Percentiles rank a stretch among this genome's conserved stretches.
phyloP scores from a whole-genome alignment of 2,888 invertebrate species.

The Ennomos quercinarius region DNA sequence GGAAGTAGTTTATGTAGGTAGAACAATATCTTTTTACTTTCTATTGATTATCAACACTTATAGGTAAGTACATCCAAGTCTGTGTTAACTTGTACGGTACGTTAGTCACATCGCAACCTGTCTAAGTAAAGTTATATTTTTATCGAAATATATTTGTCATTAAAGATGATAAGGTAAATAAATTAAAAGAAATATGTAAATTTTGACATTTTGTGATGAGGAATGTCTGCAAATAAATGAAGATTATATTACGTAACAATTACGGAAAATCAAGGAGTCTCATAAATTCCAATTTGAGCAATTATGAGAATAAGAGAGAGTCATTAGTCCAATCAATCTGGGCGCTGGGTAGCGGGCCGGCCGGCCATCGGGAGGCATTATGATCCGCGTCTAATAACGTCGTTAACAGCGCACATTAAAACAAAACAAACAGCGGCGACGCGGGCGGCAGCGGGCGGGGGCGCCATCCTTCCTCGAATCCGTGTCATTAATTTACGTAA shows the following conservation, averaged over 20 bases:
- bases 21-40: neutral
- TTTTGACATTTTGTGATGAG: conserved; percentile 48
- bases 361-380: conserved; percentile 50
- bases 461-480: conserved; percentile 86
- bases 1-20: conserved; percentile 1
- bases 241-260: conserved; percentile 66
- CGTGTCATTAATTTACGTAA: conserved; percentile 86
- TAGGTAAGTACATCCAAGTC: too few relatives aligned
- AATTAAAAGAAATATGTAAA: conserved; percentile 7
- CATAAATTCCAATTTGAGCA: conserved; percentile 73
- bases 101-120: too few relatives aligned
- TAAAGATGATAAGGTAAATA: conserved; percentile 7
- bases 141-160: neutral
- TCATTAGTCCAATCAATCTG: conserved; percentile 79
- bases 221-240: conserved; percentile 59
- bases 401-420: conserved; percentile 85
- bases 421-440: conserved; percentile 81
- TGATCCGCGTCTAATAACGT: conserved; percentile 83
- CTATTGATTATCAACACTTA: neutral
- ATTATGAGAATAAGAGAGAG: conserved; percentile 78
- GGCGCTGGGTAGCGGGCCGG: conserved; percentile 37
- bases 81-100: too few relatives aligned
- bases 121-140: neutral
- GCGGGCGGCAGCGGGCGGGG: conserved; percentile 58
- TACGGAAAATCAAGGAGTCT: conserved; percentile 48